These are phyloP conservation scores for Ostrea denselamellosa DNA, from an alignment of 1,140 invertebrate genomes.

Conservation along the genomic window DNA sequence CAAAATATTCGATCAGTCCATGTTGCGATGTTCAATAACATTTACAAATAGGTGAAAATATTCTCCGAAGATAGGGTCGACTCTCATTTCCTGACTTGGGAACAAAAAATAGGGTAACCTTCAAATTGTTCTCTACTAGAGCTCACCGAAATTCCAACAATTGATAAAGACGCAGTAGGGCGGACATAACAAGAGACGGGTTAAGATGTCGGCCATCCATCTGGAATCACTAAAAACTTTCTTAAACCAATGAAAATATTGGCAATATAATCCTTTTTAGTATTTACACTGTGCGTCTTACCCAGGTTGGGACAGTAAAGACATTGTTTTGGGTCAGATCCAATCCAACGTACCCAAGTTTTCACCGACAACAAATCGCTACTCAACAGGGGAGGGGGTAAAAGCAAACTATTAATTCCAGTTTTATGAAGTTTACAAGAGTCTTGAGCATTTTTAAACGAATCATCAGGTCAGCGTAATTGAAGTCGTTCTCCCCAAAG, in stretches of 20 bases:
- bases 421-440: background rate
- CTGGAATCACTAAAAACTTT: constrained; percentile 28
- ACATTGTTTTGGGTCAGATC: background rate
- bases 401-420: background rate
- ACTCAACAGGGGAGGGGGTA: background rate
- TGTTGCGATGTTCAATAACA: too few relatives aligned
- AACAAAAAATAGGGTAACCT: constrained; percentile 1
- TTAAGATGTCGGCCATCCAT: constrained; percentile 1
- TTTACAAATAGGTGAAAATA: background rate
- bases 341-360: background rate
- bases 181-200: background rate
- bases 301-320: background rate
- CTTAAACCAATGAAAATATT: background rate
- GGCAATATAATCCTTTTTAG: background rate
- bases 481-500: constrained; percentile 13
- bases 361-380: background rate
- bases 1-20: background rate
- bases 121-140: background rate
- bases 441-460: background rate
- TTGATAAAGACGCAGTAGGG: constrained; percentile 17
- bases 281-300: constrained; percentile 1
- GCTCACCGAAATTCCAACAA: background rate
- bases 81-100: background rate
- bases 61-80: background rate
- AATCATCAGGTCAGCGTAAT: background rate